Base-by-base conservation (phyloP, 2,797 vertebrate genomes). In the Mycteria americana region DNA sequence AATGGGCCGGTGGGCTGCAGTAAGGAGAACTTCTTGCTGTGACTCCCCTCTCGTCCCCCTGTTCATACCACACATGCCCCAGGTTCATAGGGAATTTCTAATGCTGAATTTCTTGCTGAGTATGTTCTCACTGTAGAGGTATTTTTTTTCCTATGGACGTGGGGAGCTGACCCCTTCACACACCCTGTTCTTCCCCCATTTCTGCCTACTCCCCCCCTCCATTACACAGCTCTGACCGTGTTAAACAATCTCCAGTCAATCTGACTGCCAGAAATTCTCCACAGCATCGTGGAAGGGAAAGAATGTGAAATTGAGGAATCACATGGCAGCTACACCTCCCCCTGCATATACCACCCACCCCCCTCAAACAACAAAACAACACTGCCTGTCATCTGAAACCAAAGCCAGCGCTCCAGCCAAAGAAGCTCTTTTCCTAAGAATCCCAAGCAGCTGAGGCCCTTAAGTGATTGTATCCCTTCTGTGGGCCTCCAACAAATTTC, bases 391-490 rank as follows among this genome's bases (percentile, higher is more conserved):
- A 97, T 97, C 96, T 94, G 98, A 98, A 97, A 98, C 98, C 98
- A 97, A 96, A 97, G 95, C 95, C 84, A 85, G 79, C 28, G 28
- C 50, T 86, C 88, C 85, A 93, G 68, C 94, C 88, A 93, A 92
- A 70, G 93, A 91, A 93, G 88, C 92, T 68, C 90, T 92, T 95
- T 96, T 86, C 96, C 85, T 67, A 85, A 96, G 94, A 97, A 97
- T 89, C 73, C 91, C 70, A 94, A 96, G 95, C 95, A 96, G 94
- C 96, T 83, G 95, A 96, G 92, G 84, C 94, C 95, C 88, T 88
- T 65, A 67, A 95, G 95, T 94, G 90, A 54, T 95, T 97, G 95
- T 74, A 95, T 98, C 98, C 98, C 98, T 98, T 98, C 97, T 98
- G 98, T 97, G 98, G 98, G 97, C 97, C 94, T 97, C 85, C 60